A percentile compares a stretch with the other conserved stretches of the same genome.
Evolutionary conservation across 2,888 invertebrate genomes (phyloP).

Genomic region (Amphipoea lucens): DNA sequence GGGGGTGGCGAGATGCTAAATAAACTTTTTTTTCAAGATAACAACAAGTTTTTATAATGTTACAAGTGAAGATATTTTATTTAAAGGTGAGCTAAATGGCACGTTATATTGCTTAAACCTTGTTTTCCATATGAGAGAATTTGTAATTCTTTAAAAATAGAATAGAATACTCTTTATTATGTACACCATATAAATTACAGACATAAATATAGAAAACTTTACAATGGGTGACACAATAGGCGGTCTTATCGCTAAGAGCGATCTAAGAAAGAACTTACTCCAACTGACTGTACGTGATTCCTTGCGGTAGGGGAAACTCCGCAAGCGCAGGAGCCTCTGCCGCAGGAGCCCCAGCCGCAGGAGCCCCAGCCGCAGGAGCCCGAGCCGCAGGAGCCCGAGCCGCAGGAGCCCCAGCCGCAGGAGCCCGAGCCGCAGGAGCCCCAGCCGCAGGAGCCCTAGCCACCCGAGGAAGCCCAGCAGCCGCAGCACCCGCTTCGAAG

Average conservation of each 20-base stretch:
- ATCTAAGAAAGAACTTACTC: conserved; percentile 19
- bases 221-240: too few relatives aligned
- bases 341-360: too few relatives aligned
- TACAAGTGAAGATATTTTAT: background rate
- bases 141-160: background rate
- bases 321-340: too few relatives aligned
- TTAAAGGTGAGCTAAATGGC: background rate
- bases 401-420: too few relatives aligned
- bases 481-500: background rate
- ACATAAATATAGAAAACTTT: too few relatives aligned
- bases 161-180: too few relatives aligned
- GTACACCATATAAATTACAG: too few relatives aligned
- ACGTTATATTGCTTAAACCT: background rate
- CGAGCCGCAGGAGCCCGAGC: too few relatives aligned
- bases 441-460: too few relatives aligned
- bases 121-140: background rate
- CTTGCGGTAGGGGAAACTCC: fast-evolving
- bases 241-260: too few relatives aligned
- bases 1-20: background rate
- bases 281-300: conserved; percentile 33
- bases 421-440: too few relatives aligned
- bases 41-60: background rate
- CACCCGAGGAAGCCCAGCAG: background rate
- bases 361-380: too few relatives aligned
- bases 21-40: background rate